Percentiles rank a stretch among this genome's conserved stretches.
Evolutionary conservation across 2,888 invertebrate genomes (phyloP).

Genomic region (Drosophila algonquin): DNA sequence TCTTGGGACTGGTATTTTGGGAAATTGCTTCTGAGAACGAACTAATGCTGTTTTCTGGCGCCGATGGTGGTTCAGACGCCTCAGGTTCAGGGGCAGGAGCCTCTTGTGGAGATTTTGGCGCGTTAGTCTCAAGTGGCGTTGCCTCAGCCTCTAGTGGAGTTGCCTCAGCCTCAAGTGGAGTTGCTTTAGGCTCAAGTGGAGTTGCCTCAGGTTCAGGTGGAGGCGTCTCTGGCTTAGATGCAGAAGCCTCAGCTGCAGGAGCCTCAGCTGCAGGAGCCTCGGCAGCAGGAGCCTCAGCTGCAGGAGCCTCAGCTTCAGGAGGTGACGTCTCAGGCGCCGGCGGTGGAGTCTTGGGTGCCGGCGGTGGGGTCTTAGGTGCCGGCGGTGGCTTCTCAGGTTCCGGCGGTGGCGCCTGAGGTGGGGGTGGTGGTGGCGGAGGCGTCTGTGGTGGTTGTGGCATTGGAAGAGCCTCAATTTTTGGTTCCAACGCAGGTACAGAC

Average conservation of each 20-base stretch:
- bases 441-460: slow-evolving; percentile 1
- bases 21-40: not conserved
- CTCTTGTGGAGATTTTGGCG: not conserved
- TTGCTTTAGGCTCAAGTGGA: not conserved
- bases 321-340: not conserved
- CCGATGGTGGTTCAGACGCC: not conserved
- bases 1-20: not conserved
- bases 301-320: not conserved
- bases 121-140: not conserved
- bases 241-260: not conserved
- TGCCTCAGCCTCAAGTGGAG: not conserved
- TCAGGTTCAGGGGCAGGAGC: not conserved
- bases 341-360: slow-evolving; percentile 3
- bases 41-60: slow-evolving; percentile 7
- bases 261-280: not conserved
- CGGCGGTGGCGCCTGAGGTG: not conserved
- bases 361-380: slow-evolving; percentile 8
- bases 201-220: not conserved
- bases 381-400: slow-evolving; percentile 7
- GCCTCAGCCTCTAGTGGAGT: not conserved
- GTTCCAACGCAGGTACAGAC: not conserved
- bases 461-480: slow-evolving; percentile 7
- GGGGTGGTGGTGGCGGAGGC: not conserved
- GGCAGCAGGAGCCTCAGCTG: not conserved
- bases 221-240: not conserved